Percentiles rank a stretch among this genome's conserved stretches.
These are phyloP conservation scores for Sitobion miscanthi DNA, from an alignment of 1,140 invertebrate species.

Conservation along the genomic window DNA sequence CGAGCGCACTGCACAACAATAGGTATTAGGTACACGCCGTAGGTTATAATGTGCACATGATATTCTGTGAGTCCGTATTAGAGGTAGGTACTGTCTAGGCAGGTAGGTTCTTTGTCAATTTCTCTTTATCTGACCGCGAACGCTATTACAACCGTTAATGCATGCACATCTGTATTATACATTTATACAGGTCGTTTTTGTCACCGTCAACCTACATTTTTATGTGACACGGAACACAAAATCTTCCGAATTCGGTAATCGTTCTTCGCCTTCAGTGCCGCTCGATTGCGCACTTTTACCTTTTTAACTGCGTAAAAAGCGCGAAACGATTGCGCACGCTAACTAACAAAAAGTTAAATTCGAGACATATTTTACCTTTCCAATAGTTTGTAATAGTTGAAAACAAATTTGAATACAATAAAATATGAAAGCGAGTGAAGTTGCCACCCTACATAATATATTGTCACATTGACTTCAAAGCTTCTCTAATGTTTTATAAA, in stretches of 20 bases:
- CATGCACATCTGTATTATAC: not conserved
- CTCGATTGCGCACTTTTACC: not conserved
- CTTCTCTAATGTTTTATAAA: not conserved
- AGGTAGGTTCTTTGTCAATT: not conserved
- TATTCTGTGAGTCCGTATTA: not conserved
- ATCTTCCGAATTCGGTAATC: not conserved
- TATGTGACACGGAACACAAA: not conserved
- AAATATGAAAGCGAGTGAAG: not conserved
- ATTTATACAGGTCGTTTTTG: not conserved
- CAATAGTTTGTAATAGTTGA: not conserved
- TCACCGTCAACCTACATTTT: not conserved
- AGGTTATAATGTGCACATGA: not conserved
- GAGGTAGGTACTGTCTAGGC: not conserved
- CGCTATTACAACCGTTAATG: not conserved
- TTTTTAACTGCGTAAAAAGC: not conserved
- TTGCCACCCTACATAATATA: not conserved
- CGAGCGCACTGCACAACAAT: not conserved
- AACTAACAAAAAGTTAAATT: not conserved
- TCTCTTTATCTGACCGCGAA: slow-evolving; percentile 6
- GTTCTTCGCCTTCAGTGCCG: not conserved
- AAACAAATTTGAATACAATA: not conserved
- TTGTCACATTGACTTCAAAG: not conserved
- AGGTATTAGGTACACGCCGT: not conserved
- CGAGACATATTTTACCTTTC: not conserved
- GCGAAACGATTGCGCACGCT: not conserved